Base-by-base conservation (phyloP, 1,140 invertebrate genomes). In the Leptopilina boulardi region DNA sequence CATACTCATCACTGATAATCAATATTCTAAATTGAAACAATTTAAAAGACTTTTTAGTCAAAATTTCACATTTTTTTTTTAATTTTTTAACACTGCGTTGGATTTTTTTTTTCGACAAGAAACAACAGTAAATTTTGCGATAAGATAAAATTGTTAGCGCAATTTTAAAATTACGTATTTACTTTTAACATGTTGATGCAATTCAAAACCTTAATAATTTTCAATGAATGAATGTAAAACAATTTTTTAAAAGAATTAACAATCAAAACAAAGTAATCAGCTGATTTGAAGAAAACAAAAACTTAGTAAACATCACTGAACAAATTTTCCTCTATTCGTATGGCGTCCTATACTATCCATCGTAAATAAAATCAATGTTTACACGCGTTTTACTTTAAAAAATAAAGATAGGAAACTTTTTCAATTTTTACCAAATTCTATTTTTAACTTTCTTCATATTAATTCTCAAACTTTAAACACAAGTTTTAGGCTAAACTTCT, bases 61-160 rank as follows among this genome's bases (percentile, higher is more conserved):
- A 2, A 26, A 13, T 23, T 59, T 19, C 9, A 21, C 19, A 23
- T 56, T 56, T 10, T 56, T 59, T 13, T 23, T 59, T 13, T 11
- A 26, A n/a, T 5, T 66, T 66, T 30, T 30, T 30, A 66, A 66
- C 26, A 30, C 21, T 1, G 26, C 11, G 15, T 66, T 66, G 59
- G 11, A 66, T 5, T 8, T 11, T 66, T 66, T 30, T 8, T 11
- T 66, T 66, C 15, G 59, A 66, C 59, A 66, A 66, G 30, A 66
- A 21, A 66, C 23, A 73, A 73, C 18, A n/a, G 15, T 1, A 44
- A 73, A 73, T 47, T n/a, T n/a, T 26, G 71, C 19, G 71, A 73
- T 47, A 73, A 41, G 34, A 44, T 71, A 71, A 71, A 42, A 71
- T 10, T 44, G 78, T 80, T 66, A 34, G 59, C 59, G 59, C 59